Conservation (phyloP, 2,888 invertebrate species). For the Sarcophaga variegata region DNA sequence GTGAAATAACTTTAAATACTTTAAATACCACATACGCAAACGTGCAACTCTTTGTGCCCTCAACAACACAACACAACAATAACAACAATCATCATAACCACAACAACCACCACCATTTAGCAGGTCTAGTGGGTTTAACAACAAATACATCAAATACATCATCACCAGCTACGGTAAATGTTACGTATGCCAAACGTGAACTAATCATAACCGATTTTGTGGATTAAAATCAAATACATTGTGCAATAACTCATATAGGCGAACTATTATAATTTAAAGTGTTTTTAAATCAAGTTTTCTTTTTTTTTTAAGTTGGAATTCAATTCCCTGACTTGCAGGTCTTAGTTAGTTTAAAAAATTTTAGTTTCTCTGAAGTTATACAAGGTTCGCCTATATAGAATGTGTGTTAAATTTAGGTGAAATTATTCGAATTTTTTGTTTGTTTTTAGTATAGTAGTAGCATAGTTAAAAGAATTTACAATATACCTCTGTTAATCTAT, state of each 20-base stretch:
- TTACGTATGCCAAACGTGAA: slow-evolving; percentile 74
- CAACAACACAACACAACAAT: slow-evolving; percentile 44
- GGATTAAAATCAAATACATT: slow-evolving; percentile 70
- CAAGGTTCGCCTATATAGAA: not conserved
- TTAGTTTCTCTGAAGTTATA: slow-evolving; percentile 7
- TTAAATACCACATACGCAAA: slow-evolving; percentile 64
- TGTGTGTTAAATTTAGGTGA: not conserved
- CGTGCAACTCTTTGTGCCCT: slow-evolving; percentile 61
- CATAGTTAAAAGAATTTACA: slow-evolving; percentile 48
- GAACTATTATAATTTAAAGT: too few relatives aligned
- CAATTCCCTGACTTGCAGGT: not conserved
- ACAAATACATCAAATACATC: slow-evolving; percentile 47
- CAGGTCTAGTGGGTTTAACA: slow-evolving; percentile 70
- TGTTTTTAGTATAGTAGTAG: not conserved
- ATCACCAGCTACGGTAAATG: slow-evolving; percentile 50
- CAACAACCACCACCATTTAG: slow-evolving; percentile 66
- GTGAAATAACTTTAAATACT: slow-evolving; percentile 66
- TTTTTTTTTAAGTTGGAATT: too few relatives aligned
- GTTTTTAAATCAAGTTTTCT: slow-evolving; percentile 10
- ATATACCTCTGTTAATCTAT: slow-evolving; percentile 52
- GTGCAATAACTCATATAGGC: too few relatives aligned
- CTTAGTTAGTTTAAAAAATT: not conserved
- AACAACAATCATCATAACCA: slow-evolving; percentile 44
- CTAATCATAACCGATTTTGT: slow-evolving; percentile 78
- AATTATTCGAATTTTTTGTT: slow-evolving; percentile 26